phyloP scores from a whole-genome alignment of 2,113 vertebrate genomes.

The Otis tarda region DNA sequence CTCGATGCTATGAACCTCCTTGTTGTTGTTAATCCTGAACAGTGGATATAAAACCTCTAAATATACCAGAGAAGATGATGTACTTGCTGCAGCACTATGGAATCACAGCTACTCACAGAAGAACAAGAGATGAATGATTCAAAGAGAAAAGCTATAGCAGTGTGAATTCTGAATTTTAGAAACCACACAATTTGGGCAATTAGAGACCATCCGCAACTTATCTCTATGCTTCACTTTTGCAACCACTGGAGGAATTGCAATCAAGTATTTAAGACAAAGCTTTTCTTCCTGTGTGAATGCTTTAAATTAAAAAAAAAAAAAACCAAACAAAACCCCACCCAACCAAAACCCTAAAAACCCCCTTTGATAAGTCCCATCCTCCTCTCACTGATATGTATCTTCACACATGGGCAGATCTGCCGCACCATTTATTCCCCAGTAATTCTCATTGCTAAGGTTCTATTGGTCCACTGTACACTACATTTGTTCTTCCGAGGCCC shows the following conservation, averaged over 20 bases:
- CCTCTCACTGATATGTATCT: not conserved
- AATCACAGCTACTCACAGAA: not conserved
- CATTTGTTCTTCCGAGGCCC: not conserved
- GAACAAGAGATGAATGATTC: not conserved
- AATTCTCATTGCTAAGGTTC: not conserved
- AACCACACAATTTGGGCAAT: not conserved
- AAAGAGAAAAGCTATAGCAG: not conserved
- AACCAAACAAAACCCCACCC: no score
- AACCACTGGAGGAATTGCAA: not conserved
- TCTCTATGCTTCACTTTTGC: not conserved
- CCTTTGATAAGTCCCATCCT: not conserved
- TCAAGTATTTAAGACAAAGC: conserved; percentile 6
- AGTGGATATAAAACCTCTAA: not conserved
- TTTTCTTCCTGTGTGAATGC: not conserved
- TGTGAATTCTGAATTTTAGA: not conserved
- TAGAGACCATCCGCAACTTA: not conserved
- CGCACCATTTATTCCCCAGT: not conserved
- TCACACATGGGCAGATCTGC: not conserved
- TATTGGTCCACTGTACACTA: fast-evolving
- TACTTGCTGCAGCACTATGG: not conserved
- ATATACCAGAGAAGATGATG: not conserved
- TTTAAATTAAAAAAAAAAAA: not conserved
- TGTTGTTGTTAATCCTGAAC: not conserved
- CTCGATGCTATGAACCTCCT: not conserved
- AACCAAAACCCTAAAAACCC: not conserved